Percentiles rank a stretch among this genome's conserved stretches.
phyloP scores from a whole-genome alignment of 2,888 invertebrate species.

The Argyresthia goedartella region DNA sequence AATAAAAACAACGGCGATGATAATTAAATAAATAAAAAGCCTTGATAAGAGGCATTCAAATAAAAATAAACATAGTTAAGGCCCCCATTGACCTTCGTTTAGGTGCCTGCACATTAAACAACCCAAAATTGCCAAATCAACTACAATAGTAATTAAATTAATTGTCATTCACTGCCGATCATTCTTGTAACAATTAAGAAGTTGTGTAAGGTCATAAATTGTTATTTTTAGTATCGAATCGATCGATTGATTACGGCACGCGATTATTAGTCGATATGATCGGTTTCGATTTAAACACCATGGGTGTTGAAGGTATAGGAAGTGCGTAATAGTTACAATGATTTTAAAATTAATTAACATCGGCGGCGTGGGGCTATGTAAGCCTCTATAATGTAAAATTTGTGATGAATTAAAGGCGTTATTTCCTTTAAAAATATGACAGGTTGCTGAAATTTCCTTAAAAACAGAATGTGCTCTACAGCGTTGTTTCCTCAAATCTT shows the following conservation, averaged over 20 bases:
- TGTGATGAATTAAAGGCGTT: no score
- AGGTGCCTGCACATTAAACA: background rate
- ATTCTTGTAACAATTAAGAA: slow-evolving; percentile 39
- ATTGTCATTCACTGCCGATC: slow-evolving; percentile 19
- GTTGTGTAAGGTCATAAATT: slow-evolving; percentile 56
- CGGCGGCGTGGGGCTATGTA: no score
- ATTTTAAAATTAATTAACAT: no score
- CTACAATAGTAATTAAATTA: slow-evolving; percentile 26
- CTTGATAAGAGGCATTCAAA: no score
- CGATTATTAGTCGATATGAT: slow-evolving; percentile 44
- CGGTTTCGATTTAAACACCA: background rate
- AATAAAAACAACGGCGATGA: no score
- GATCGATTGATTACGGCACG: slow-evolving; percentile 50
- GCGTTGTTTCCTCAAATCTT: no score
- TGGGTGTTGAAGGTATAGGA: background rate
- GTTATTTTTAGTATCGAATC: slow-evolving; percentile 43
- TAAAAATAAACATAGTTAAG: background rate
- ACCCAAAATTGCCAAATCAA: background rate
- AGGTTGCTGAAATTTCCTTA: no score
- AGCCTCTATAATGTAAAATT: no score
- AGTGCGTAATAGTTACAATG: no score
- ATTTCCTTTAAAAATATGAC: no score
- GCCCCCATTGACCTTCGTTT: background rate
- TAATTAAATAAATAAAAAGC: no score
- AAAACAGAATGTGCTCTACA: no score